phyloP scores from a whole-genome alignment of 1,140 invertebrate genomes.

The Ostrea edulis region DNA sequence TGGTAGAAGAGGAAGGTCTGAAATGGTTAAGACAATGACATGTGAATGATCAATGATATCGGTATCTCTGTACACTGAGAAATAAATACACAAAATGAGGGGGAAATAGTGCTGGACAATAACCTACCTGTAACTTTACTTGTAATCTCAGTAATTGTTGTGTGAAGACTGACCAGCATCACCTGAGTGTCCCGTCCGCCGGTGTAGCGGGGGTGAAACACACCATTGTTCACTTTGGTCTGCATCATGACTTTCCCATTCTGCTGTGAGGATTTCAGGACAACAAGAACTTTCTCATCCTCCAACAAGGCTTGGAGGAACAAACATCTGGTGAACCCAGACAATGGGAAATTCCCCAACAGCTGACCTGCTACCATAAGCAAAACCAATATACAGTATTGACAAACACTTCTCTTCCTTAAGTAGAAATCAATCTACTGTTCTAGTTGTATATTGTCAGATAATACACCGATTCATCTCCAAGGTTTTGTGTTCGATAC shows the following conservation, averaged over 20 bases:
- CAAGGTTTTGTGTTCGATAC: too few relatives aligned
- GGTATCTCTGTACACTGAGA: too few relatives aligned
- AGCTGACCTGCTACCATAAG: constrained; percentile 52
- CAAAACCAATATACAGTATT: background rate
- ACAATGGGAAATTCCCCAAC: constrained; percentile 82
- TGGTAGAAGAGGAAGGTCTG: constrained; percentile 66
- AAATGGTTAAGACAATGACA: background rate
- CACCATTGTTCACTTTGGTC: constrained; percentile 48
- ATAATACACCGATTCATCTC: background rate
- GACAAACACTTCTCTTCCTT: background rate
- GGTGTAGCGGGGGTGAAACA: constrained; percentile 78
- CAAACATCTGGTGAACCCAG: constrained; percentile 91
- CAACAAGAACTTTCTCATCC: constrained; percentile 88
- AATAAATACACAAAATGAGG: too few relatives aligned
- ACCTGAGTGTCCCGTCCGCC: constrained; percentile 84
- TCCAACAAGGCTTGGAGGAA: constrained; percentile 92
- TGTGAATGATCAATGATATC: background rate
- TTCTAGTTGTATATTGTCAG: background rate
- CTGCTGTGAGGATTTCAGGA: constrained; percentile 68
- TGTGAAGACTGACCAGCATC: constrained; percentile 87
- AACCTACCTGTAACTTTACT: constrained; percentile 82
- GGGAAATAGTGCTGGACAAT: background rate
- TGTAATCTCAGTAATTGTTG: constrained; percentile 84
- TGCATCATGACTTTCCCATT: constrained; percentile 49
- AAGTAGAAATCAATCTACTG: background rate